phyloP scores from a whole-genome alignment of 1,140 invertebrate species.

The Lepidurus apus region DNA sequence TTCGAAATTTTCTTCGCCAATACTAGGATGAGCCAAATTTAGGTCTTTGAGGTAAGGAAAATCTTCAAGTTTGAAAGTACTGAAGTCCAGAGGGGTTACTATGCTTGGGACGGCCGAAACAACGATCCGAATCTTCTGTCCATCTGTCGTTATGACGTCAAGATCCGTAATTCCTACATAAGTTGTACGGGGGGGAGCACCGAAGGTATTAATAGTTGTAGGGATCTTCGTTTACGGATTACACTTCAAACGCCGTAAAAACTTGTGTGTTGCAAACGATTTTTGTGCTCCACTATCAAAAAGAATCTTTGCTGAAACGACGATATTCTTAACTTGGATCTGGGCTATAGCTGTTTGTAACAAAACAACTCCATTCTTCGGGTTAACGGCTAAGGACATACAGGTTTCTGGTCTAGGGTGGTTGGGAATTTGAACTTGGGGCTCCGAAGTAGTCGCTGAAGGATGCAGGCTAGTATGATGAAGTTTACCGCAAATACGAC shows the following conservation, averaged over 20 bases:
- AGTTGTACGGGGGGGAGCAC: neutral
- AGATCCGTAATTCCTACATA: neutral
- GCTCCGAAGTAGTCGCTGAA: neutral
- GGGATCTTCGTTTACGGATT: neutral
- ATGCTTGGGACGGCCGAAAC: neutral
- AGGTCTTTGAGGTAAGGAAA: constrained; percentile 23
- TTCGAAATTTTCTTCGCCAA: neutral
- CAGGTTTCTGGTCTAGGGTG: neutral
- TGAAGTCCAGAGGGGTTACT: neutral
- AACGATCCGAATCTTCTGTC: neutral
- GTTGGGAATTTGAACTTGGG: neutral
- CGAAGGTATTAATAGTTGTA: neutral
- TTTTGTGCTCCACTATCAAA: neutral
- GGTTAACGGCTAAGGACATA: neutral
- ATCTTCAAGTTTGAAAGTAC: neutral
- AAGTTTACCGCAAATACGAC: constrained; percentile 6
- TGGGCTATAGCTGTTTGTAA: neutral
- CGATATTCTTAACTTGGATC: neutral
- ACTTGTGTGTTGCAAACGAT: neutral
- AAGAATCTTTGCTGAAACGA: neutral
- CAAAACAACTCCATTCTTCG: neutral
- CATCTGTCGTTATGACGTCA: neutral
- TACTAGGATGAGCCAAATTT: constrained; percentile 12
- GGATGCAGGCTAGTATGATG: constrained; percentile 31
- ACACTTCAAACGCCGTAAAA: neutral